Conservation (phyloP, 2,113 vertebrate species). For the Ibidorhyncha struthersii region DNA sequence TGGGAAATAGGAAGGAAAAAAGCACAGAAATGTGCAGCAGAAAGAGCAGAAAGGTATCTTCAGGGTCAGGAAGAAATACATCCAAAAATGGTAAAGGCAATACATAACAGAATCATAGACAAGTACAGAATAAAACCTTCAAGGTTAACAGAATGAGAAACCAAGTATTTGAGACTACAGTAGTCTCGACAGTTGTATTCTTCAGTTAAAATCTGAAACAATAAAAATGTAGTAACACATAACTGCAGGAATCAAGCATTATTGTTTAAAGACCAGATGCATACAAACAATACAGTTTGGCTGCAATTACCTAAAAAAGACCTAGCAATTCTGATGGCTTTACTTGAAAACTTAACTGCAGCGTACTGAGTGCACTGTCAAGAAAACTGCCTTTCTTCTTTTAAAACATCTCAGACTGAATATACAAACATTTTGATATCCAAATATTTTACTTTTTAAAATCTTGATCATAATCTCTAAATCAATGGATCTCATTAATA, state of each 20-base stretch:
- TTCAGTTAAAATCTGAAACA: neutral
- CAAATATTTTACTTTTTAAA: neutral
- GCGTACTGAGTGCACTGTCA: neutral
- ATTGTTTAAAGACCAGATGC: neutral
- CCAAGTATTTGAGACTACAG: neutral
- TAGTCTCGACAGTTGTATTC: neutral
- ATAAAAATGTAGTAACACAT: neutral
- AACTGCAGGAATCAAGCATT: neutral
- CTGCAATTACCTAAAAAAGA: neutral
- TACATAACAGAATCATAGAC: neutral
- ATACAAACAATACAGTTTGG: neutral
- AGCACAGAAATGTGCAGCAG: neutral
- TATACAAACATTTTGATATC: neutral
- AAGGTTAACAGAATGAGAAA: neutral
- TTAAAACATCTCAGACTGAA: neutral
- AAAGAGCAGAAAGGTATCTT: neutral
- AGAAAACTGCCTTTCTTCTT: neutral
- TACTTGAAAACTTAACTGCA: neutral
- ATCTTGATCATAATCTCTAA: neutral
- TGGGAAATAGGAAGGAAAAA: neutral
- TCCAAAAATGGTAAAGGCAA: neutral
- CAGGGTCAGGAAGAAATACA: neutral
- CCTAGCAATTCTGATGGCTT: neutral
- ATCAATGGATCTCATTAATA: neutral
- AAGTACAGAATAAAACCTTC: neutral